Evolutionary conservation across 1,140 invertebrate genomes (phyloP).

Genomic region (Orius insidiosus): DNA sequence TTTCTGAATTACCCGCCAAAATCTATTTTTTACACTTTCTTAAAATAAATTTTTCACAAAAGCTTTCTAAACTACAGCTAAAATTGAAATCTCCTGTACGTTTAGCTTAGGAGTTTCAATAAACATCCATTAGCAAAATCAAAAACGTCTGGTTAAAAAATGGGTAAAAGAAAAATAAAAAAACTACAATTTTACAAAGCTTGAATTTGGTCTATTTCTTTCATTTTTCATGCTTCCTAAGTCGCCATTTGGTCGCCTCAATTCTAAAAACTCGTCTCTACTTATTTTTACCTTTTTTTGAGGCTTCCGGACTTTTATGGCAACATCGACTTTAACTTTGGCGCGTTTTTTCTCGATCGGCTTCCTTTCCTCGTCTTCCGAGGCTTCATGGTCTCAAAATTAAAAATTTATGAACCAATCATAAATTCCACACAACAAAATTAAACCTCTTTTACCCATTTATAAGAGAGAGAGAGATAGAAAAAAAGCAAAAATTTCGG

Average conservation of each 20-base stretch:
- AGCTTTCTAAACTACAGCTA: background rate
- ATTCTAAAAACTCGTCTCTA: too few species aligned
- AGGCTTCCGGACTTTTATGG: constrained; percentile 1
- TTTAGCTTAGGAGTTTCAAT: background rate
- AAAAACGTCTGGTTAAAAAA: too few species aligned
- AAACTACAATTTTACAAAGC: background rate
- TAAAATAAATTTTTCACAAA: background rate
- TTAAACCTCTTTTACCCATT: constrained; percentile 3
- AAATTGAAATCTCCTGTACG: background rate
- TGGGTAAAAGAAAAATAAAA: too few species aligned
- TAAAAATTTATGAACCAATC: background rate
- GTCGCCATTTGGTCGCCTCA: too few species aligned
- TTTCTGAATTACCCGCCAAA: constrained; percentile 18
- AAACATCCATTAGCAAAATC: background rate
- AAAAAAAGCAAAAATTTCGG: background rate
- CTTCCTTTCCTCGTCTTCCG: background rate
- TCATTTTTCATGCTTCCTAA: background rate
- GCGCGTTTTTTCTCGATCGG: constrained; percentile 3
- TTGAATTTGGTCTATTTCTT: background rate
- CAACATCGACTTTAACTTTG: constrained; percentile 9
- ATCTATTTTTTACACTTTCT: too few species aligned
- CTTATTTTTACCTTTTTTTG: constrained; percentile 6
- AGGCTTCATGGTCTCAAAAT: background rate
- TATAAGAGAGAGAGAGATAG: background rate
- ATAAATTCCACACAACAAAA: constrained; percentile 2